Evolutionary conservation across 2,888 invertebrate genomes (phyloP), one percentile per base, ranked within the genome.

Genomic region (Tethea ocularis): DNA sequence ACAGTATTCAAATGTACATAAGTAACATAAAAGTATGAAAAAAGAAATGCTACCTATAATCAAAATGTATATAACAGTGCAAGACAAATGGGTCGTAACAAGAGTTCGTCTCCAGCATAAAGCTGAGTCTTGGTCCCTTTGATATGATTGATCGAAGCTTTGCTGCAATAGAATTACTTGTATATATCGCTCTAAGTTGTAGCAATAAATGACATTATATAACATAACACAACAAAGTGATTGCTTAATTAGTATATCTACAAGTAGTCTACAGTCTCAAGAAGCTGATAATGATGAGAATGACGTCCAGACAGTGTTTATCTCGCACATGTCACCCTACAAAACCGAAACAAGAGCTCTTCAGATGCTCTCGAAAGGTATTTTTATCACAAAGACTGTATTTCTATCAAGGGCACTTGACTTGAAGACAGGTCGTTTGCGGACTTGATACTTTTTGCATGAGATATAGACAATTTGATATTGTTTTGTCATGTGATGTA

Each of bases 341-440:
- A 46, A 1, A 46, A 46, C 46, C 1, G 46, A 20, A 46, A 46
- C 46, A 46, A 46, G 46, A 3, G 46, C 46, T 20, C 46, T 46
- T 46, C 10, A 20, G 46, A 46, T 46, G 17, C 46, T 46, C 20
- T 46, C 46, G 10, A 46, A 46, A 38, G 10, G 41, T 46, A 46
- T 46, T 46, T 46, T 46, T 46, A 46, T 46, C 41, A 46, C 41
- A 46, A 8, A 17, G 41, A 46, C 41, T 20, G 20, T 46, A 46
- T 46, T 46, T 46, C 41, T 46, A 46, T 46, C 41, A 20, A 46
- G 17, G 41, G 13, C 20, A 46, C 41, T 46, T 46, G 41, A 46
- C 41, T 46, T 8, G 8, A 8, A 38, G 38, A 20, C 41, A 5
- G 10, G 17, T 36, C 41, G 41, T 41, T n/a, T 7, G 46, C 4